Conservation (phyloP, 2,888 invertebrate genomes). For the Azorinus chamasolen region DNA sequence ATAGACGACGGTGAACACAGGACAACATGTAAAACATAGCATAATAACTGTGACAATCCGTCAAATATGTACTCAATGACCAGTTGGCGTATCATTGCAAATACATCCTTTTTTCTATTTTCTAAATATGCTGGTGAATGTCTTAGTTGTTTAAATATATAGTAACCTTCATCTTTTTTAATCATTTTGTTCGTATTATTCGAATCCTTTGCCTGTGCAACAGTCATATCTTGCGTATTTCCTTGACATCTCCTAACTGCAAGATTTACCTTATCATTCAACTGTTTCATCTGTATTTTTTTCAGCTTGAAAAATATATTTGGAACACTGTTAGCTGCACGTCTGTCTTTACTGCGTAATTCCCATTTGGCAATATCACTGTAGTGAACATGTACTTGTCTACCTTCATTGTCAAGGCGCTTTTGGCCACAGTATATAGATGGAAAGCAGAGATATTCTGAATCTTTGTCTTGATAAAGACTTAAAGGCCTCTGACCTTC, state of each 20-base stretch:
- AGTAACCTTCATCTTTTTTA: conserved; percentile 78
- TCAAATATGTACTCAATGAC: too few relatives aligned
- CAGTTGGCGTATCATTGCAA: conserved; percentile 66
- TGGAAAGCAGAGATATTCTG: conserved; percentile 19
- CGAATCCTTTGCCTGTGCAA: conserved; percentile 26
- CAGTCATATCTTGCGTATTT: conserved; percentile 38
- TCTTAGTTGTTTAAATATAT: conserved; percentile 69
- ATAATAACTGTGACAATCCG: too few relatives aligned
- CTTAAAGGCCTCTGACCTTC: too few relatives aligned
- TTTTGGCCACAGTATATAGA: conserved; percentile 18
- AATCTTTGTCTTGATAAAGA: conserved; percentile 7
- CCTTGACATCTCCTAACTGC: conserved; percentile 49
- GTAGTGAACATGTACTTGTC: conserved; percentile 5
- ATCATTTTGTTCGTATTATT: conserved; percentile 47
- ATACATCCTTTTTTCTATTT: conserved; percentile 54
- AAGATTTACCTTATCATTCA: conserved; percentile 50
- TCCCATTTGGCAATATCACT: conserved; percentile 6
- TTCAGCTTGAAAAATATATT: too few relatives aligned
- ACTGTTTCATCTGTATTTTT: too few relatives aligned
- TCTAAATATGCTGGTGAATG: conserved; percentile 47
- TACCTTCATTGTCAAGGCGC: background rate
- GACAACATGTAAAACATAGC: too few relatives aligned
- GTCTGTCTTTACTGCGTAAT: conserved; percentile 29
- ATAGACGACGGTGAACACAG: too few relatives aligned
- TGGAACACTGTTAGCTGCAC: conserved; percentile 40